Evolutionary conservation across 2,113 vertebrate genomes (phyloP).

Genomic region (Kryptolebias marmoratus): DNA sequence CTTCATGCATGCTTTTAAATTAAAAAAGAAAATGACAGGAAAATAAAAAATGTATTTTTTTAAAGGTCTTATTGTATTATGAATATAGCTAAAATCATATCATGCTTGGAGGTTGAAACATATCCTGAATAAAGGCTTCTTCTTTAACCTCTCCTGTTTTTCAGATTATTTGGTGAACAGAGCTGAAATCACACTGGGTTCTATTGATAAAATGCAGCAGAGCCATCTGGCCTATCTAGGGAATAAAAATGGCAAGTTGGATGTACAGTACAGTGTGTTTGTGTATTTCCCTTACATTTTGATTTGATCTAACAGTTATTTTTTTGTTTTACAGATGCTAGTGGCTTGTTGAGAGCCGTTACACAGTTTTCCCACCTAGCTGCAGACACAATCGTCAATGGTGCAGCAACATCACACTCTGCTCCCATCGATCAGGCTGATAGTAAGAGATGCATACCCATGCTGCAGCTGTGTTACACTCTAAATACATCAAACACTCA

Average conservation of each 20-base stretch:
- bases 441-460: constrained; percentile 77
- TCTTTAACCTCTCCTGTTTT: background rate
- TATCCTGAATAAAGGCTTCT: too few relatives aligned
- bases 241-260: constrained; percentile 77
- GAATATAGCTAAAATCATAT: too few relatives aligned
- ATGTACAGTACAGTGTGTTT: background rate
- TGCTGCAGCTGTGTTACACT: background rate
- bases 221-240: constrained; percentile 78
- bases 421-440: constrained; percentile 89
- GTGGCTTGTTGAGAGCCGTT: constrained; percentile 83
- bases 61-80: too few relatives aligned
- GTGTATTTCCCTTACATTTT: background rate
- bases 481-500: too few relatives aligned
- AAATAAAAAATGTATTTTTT: too few relatives aligned
- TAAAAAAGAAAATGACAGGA: too few relatives aligned
- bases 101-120: too few relatives aligned
- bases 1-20: too few relatives aligned
- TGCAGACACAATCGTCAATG: constrained; percentile 88
- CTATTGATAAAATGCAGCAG: constrained; percentile 84
- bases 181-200: constrained; percentile 79
- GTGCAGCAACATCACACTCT: constrained; percentile 85
- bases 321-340: constrained; percentile 72
- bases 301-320: background rate
- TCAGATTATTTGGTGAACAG: constrained; percentile 92
- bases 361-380: constrained; percentile 89